Evolutionary conservation across 2,797 vertebrate genomes (phyloP), one percentile per base, ranked within the genome.

Genomic region (Mormyrus proboscirostris): DNA sequence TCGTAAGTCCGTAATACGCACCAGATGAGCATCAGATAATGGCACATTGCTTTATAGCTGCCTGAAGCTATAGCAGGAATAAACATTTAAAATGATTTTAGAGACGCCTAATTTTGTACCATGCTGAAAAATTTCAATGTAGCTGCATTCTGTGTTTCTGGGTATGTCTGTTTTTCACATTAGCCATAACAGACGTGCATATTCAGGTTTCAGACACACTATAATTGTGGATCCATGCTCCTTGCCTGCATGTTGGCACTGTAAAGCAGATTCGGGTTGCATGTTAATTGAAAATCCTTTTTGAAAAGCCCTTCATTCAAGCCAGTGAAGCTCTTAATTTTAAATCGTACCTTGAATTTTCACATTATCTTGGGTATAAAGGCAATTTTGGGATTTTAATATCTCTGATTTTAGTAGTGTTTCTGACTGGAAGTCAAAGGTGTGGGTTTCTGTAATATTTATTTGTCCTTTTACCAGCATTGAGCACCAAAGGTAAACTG

Each of bases 21-120:
- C 83, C 83, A 85, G 83, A 51, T 85, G 47, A 85, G 22, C 10
- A 51, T 85, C 83, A 25, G 44, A 50, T 51, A 85, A 85, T 85
- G 83, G 25, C 25, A 85, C 83, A 14, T 76, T 76, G 69, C 69
- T 76, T 7, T 76, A 41, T 76, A 76, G 69, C 14, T 1, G 33
- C 69, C 69, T 8, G 44, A 50, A 85, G 49, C 49, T 85, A 29
- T 49, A 25, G 83, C 83, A 85, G 49, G 44, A 25, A 25, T 50
- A 16, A 51, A 85, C 83, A 50, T 85, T 50, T 25, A 16, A 25
- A 50, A 47, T 83, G 47, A 47, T 83, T 83, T 83, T 83, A 83
- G 69, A 73, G 29, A 41, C 33, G 14, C 69, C 41, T 76, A 82
- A 47, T 82, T 82, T 82, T 82, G 41, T 47, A n/a, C 41, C 19